phyloP scores from a whole-genome alignment of 2,113 vertebrate species.

The Corythaeola cristata region DNA sequence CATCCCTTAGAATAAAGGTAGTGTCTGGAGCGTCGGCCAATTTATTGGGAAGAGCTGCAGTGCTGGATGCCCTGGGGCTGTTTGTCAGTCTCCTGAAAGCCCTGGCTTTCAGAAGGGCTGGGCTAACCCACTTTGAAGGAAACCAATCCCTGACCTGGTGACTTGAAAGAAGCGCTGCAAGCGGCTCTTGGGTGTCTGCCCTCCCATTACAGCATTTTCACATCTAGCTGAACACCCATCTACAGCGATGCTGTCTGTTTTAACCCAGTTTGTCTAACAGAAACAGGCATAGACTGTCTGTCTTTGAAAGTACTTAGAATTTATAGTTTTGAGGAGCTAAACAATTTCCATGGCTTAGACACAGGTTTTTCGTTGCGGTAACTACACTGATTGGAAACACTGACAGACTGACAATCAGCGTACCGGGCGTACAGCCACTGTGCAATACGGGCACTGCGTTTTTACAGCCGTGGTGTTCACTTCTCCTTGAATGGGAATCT shows the following conservation, averaged over 20 bases:
- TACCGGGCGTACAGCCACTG: not conserved
- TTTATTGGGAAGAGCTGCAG: not conserved
- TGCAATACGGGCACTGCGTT: not conserved
- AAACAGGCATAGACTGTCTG: not conserved
- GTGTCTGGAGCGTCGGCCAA: not conserved
- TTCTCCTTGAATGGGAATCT: not conserved
- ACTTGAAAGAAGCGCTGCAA: accelerated
- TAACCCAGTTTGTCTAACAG: not conserved
- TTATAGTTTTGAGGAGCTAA: not conserved
- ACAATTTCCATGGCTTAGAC: not conserved
- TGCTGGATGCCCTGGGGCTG: not conserved
- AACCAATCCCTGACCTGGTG: not conserved
- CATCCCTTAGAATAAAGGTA: not conserved
- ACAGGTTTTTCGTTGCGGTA: not conserved
- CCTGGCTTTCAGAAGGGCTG: not conserved
- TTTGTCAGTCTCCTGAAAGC: not conserved
- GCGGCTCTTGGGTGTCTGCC: not conserved
- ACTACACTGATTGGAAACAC: not conserved
- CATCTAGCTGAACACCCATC: not conserved
- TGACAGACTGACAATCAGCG: not conserved
- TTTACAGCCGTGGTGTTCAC: not conserved
- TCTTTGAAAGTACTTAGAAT: not conserved
- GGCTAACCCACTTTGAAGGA: not conserved
- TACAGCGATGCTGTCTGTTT: not conserved
- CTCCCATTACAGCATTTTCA: accelerated